These are phyloP conservation scores for Avahi laniger DNA, from an alignment of 2,797 vertebrate genomes.

Conservation along the genomic window DNA sequence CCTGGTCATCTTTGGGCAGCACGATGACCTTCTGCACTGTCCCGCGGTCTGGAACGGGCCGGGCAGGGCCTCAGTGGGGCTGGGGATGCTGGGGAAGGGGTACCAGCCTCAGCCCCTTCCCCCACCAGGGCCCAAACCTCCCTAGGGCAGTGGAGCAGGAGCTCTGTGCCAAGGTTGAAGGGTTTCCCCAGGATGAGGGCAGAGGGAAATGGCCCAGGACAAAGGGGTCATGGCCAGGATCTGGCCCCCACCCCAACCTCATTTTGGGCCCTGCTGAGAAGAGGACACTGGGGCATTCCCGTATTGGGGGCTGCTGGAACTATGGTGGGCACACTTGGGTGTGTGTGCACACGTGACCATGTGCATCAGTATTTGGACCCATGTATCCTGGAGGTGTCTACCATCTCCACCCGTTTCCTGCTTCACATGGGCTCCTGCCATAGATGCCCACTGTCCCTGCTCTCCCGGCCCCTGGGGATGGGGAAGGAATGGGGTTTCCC, in stretches of 20 bases:
- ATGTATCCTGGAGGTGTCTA: not conserved
- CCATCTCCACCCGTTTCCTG: not conserved
- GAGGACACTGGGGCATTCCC: not conserved
- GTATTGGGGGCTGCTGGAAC: not conserved
- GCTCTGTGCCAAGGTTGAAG: not conserved
- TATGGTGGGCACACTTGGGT: not conserved
- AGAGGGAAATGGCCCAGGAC: not conserved
- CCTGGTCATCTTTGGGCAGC: slow-evolving; percentile 95
- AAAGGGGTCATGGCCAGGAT: not conserved
- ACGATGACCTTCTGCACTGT: slow-evolving; percentile 99
- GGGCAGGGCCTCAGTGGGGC: slow-evolving; percentile 68
- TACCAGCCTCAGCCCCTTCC: slow-evolving; percentile 75
- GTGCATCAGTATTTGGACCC: not conserved
- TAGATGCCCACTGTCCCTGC: not conserved
- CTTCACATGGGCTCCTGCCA: not conserved
- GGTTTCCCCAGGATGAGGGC: not conserved
- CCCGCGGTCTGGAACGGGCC: slow-evolving; percentile 90
- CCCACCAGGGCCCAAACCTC: slow-evolving; percentile 50
- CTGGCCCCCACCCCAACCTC: not conserved
- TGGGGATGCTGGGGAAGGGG: slow-evolving; percentile 52
- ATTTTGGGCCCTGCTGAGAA: not conserved
- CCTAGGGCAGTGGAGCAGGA: not conserved
- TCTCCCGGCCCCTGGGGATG: not conserved
- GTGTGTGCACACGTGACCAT: rapidly evolving
- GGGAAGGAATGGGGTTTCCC: not conserved